Evolutionary conservation across 2,888 invertebrate genomes (phyloP).

Genomic region (Brachylomia viminalis): DNA sequence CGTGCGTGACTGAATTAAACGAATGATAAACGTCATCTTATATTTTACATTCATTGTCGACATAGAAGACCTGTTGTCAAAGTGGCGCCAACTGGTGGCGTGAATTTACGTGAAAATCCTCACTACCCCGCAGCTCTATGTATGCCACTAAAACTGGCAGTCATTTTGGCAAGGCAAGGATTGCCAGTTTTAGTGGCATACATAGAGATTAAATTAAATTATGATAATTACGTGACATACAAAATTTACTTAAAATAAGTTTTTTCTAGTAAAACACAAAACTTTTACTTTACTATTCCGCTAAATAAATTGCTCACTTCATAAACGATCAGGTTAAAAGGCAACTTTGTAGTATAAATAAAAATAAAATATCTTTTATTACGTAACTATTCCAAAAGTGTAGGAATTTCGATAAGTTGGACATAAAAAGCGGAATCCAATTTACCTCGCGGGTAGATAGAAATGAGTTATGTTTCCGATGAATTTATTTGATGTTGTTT

Average conservation of each 20-base stretch:
- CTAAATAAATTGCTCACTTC: slow-evolving; percentile 28
- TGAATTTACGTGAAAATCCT: no score
- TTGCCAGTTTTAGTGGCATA: no score
- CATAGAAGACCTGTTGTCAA: no score
- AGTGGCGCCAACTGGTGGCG: no score
- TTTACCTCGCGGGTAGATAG: slow-evolving; percentile 71
- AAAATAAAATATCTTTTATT: slow-evolving; percentile 57
- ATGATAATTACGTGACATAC: neutral
- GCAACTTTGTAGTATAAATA: slow-evolving; percentile 41
- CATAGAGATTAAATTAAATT: neutral
- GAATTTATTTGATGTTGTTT: slow-evolving; percentile 74
- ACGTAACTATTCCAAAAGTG: slow-evolving; percentile 61
- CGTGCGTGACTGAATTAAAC: no score
- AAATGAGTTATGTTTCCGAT: slow-evolving; percentile 73
- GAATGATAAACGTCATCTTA: no score
- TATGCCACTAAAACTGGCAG: neutral
- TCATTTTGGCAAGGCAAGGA: no score
- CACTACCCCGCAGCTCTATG: neutral
- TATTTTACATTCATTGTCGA: no score
- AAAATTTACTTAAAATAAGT: no score
- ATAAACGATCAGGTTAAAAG: slow-evolving; percentile 23
- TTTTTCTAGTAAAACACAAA: neutral
- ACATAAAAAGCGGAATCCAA: slow-evolving; percentile 73
- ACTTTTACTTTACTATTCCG: slow-evolving; percentile 11
- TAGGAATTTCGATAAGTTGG: slow-evolving; percentile 65